Percentiles rank a stretch among this genome's conserved stretches.
Evolutionary conservation across 2,888 invertebrate species (phyloP).

Genomic region (Chrysolina americana): DNA sequence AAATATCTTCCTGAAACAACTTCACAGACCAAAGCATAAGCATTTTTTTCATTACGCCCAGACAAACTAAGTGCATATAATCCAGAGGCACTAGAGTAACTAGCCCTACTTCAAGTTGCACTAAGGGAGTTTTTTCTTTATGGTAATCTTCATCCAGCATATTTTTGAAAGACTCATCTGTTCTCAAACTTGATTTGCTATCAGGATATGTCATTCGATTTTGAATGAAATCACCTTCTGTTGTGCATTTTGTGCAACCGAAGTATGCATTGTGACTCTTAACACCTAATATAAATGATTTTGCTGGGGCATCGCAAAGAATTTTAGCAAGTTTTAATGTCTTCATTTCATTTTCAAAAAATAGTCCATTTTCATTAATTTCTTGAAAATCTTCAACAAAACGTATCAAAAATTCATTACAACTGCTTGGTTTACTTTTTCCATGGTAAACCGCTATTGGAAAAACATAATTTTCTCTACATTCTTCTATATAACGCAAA

Average conservation of each 20-base stretch:
- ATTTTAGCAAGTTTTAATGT: constrained; percentile 29
- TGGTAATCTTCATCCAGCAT: constrained; percentile 52
- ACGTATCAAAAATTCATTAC: constrained; percentile 22
- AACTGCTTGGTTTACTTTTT: constrained; percentile 19
- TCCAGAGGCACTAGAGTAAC: constrained; percentile 53
- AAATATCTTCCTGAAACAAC: constrained; percentile 25
- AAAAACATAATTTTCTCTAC: constrained; percentile 11
- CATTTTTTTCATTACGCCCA: constrained; percentile 54
- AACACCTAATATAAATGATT: constrained; percentile 12
- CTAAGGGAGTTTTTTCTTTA: constrained; percentile 45
- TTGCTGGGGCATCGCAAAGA: constrained; percentile 46
- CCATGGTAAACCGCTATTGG: constrained; percentile 33
- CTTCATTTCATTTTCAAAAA: constrained; percentile 7
- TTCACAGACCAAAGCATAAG: constrained; percentile 42
- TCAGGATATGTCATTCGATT: constrained; percentile 51
- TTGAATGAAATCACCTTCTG: constrained; percentile 51
- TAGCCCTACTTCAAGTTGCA: constrained; percentile 50
- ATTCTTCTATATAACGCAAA: constrained; percentile 29
- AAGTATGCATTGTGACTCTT: constrained; percentile 24
- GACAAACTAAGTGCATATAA: constrained; percentile 58
- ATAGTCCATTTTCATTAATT: constrained; percentile 18
- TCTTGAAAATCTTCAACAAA: constrained; percentile 30
- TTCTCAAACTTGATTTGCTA: constrained; percentile 46
- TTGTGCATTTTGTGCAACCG: constrained; percentile 54
- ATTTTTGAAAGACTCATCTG: constrained; percentile 50